Conservation (phyloP, 2,797 vertebrate species). For the Harpagifer antarcticus region DNA sequence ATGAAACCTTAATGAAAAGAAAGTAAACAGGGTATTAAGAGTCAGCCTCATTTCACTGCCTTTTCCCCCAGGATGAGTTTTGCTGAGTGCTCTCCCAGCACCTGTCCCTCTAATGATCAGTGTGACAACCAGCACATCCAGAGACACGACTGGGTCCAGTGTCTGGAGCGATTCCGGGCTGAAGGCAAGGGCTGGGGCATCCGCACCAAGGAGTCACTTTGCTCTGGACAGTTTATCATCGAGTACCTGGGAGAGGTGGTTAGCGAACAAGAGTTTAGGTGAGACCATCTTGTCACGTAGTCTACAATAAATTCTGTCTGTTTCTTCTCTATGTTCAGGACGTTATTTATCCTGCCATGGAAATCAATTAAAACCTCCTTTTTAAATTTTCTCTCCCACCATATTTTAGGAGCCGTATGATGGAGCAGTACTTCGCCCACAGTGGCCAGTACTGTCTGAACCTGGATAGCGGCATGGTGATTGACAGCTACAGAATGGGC, state of each 20-base stretch:
- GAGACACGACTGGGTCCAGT: conserved; percentile 98
- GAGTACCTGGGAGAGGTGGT: conserved; percentile 99
- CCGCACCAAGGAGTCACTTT: conserved; percentile 94
- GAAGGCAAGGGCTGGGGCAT: conserved; percentile 99
- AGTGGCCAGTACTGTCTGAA: conserved; percentile 99
- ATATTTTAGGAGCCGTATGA: conserved; percentile 93
- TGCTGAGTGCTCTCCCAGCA: conserved; percentile 95
- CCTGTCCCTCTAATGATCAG: conserved; percentile 92
- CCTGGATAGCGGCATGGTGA: conserved; percentile 98
- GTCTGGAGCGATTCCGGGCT: conserved; percentile 95
- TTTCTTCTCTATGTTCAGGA: background rate
- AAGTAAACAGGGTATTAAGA: background rate
- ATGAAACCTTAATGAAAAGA: background rate
- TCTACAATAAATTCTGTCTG: background rate
- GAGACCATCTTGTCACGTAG: background rate
- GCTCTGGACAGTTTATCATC: conserved; percentile 97
- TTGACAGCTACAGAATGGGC: conserved; percentile 99
- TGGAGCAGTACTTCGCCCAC: conserved; percentile 98
- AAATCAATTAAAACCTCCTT: conserved; percentile 3
- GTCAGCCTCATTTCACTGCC: background rate
- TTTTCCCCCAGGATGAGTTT: conserved; percentile 94
- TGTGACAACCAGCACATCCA: conserved; percentile 98
- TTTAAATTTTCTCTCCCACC: conserved; percentile 7
- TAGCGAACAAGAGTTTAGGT: conserved; percentile 99
- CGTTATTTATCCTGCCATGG: background rate